Evolutionary conservation across 1,140 invertebrate species (phyloP).

Genomic region (Aradophagus sp.): DNA sequence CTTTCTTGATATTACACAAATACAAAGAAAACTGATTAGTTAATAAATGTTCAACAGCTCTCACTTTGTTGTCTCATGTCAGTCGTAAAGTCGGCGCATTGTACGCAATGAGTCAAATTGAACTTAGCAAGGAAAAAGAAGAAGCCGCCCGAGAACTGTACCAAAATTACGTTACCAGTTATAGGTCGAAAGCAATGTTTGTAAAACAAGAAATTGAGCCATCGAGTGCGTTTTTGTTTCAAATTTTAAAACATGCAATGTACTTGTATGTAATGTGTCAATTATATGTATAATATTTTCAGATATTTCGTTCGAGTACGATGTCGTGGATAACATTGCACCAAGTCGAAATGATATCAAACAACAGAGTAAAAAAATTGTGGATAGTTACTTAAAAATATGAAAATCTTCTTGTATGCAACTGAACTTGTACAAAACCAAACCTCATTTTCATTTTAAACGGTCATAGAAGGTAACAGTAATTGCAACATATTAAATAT

Average conservation of each 20-base stretch:
- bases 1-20: too few relatives aligned
- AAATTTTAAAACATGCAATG: too few relatives aligned
- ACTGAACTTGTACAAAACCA: too few relatives aligned
- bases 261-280: too few relatives aligned
- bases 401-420: slow-evolving; percentile 4
- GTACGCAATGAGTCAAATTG: slow-evolving; percentile 62
- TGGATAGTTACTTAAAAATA: slow-evolving; percentile 15
- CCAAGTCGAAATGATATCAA: slow-evolving; percentile 30
- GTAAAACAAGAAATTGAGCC: slow-evolving; percentile 38
- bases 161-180: slow-evolving; percentile 65
- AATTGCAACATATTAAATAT: too few relatives aligned
- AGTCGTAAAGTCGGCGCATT: slow-evolving; percentile 59
- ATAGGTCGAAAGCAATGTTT: slow-evolving; percentile 58
- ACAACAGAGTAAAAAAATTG: slow-evolving; percentile 19
- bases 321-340: slow-evolving; percentile 19
- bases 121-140: slow-evolving; percentile 59
- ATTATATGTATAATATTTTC: too few relatives aligned
- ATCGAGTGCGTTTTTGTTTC: slow-evolving; percentile 38
- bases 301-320: slow-evolving; percentile 36
- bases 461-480: too few relatives aligned
- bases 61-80: slow-evolving; percentile 59
- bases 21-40: too few relatives aligned
- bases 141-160: slow-evolving; percentile 63
- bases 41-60: slow-evolving; percentile 52
- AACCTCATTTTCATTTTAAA: too few relatives aligned